Base-by-base conservation (phyloP, 2,888 invertebrate genomes). In the Eupithecia centaureata region DNA sequence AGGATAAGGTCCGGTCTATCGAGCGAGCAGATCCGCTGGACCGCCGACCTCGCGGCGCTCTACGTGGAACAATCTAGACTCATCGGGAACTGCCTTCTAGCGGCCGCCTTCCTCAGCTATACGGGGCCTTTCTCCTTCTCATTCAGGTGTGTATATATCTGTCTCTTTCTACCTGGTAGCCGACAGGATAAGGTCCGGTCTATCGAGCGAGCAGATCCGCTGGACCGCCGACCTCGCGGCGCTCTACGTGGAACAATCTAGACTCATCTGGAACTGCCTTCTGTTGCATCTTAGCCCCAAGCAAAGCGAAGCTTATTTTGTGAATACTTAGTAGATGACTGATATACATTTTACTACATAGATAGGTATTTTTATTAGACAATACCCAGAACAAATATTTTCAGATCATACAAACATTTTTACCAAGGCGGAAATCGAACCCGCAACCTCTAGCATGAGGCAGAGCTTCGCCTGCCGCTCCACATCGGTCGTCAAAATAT, bases 61-160 rank as follows among this genome's bases (percentile, higher is more conserved):
- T 95, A 96, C 68, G 91, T 95, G 18, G 96, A 97, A 78, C 94
- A 96, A 75, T 94, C 96, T 1, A 94, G 96, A 32, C 92, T 98
- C 56, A 94, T 97, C 38, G 98, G 98, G 3, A 97, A 97, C 84
- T 98, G 98, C 82, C 91, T 98, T 27, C 88, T 98, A 0, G 94
- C 96, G 7, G 94, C 97, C 0, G 96, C 96, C 0, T 98, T 98
- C 86, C 89, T 98, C 25, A 96, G 97, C 62, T 98, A 98, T 82
- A 95, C 96, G 0, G 97, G 97, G 0, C 97, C 98, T 0, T 98
- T 98, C 82, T 97, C 97, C 10, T 98, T 96, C 91, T 97, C 98
- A 73, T 98, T 97, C 84, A 57, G 57, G 57, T 56, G 1, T 15
- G 27, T 51, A 12, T 51, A 10, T 22, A 47, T 32, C 4, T 35